Evolutionary conservation across 2,113 vertebrate species (phyloP).

Genomic region (Heteronetta atricapilla): DNA sequence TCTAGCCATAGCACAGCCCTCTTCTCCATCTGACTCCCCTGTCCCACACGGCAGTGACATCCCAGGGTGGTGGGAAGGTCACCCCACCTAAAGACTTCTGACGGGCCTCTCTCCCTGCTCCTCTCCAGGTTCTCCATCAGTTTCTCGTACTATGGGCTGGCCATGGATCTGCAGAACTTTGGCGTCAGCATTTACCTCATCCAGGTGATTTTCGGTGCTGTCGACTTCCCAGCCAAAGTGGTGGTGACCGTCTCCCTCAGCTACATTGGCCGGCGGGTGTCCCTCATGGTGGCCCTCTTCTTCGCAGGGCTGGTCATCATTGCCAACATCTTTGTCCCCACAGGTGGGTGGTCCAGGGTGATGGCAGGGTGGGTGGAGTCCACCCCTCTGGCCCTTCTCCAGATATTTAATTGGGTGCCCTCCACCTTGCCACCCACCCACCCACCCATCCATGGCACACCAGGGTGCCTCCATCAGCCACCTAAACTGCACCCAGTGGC

Average conservation of each 20-base stretch:
- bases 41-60: accelerated
- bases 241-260: conserved; percentile 79
- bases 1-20: accelerated
- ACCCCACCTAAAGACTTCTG: background rate
- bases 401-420: background rate
- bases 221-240: conserved; percentile 90
- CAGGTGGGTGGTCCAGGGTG: conserved; percentile 71
- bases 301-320: conserved; percentile 68
- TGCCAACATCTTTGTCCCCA: conserved; percentile 84
- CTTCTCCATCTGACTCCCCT: accelerated
- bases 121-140: conserved; percentile 83
- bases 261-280: conserved; percentile 82
- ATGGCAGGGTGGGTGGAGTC: too few relatives aligned
- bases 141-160: conserved; percentile 92
- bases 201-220: conserved; percentile 88
- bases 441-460: background rate
- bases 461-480: too few relatives aligned
- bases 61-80: background rate
- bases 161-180: conserved; percentile 93
- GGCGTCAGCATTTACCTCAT: conserved; percentile 91
- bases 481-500: too few relatives aligned
- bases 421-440: too few relatives aligned
- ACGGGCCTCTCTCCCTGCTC: background rate
- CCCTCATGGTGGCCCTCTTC: conserved; percentile 80
- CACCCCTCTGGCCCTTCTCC: background rate